Evolutionary conservation across 2,113 vertebrate species (phyloP).

Genomic region (Felis chaus): DNA sequence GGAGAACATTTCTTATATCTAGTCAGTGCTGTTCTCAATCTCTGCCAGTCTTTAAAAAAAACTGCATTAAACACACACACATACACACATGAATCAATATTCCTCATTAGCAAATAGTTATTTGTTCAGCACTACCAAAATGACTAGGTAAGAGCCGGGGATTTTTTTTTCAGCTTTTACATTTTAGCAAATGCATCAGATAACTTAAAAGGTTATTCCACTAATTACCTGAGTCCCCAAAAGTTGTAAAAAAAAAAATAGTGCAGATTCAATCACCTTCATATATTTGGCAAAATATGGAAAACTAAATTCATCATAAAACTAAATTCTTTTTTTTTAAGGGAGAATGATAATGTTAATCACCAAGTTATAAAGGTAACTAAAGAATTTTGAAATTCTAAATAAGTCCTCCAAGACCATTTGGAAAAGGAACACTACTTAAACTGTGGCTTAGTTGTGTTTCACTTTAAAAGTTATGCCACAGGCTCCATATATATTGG

Average conservation of each 20-base stretch:
- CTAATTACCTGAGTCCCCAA: slow-evolving; percentile 46
- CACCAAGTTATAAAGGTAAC: not conserved
- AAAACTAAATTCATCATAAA: not conserved
- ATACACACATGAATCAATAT: slow-evolving; percentile 51
- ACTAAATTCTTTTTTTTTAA: not conserved
- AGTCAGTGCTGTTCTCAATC: slow-evolving; percentile 61
- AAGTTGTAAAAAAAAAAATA: slow-evolving; percentile 75
- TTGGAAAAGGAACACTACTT: not conserved
- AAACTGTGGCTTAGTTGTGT: not conserved
- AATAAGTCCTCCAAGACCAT: not conserved
- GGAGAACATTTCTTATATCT: slow-evolving; percentile 33
- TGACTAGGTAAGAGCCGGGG: slow-evolving; percentile 76
- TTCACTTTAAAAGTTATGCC: slow-evolving; percentile 29
- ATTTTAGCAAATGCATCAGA: slow-evolving; percentile 74
- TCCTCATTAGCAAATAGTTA: slow-evolving; percentile 67
- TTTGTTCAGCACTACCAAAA: slow-evolving; percentile 71
- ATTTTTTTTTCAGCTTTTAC: slow-evolving; percentile 74
- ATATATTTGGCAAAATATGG: slow-evolving; percentile 27
- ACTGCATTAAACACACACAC: slow-evolving; percentile 68
- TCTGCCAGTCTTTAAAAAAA: slow-evolving; percentile 53
- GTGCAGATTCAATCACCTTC: slow-evolving; percentile 73
- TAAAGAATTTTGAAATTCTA: not conserved
- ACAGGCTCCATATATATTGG: not conserved
- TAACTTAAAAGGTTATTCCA: slow-evolving; percentile 65
- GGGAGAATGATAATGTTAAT: slow-evolving; percentile 52